Base-by-base conservation (phyloP, 1,140 invertebrate genomes). In the Dreissena rostriformis region DNA sequence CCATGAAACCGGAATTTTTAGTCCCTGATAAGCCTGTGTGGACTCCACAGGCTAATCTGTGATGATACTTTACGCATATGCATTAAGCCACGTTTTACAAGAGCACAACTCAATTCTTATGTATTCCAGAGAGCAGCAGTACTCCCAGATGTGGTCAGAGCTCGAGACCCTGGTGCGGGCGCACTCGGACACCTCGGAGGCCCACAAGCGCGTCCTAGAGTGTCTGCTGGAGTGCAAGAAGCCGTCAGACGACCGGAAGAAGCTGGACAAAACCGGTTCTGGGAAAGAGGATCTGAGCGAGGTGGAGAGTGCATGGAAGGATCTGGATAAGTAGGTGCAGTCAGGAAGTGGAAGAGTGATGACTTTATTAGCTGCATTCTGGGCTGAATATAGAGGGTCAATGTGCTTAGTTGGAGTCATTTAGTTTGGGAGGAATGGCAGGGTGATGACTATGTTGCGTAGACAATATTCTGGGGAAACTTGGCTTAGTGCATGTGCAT, bases 71-170 rank as follows among this genome's bases (percentile, higher is more conserved):
- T n/a, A n/a, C n/a, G n/a, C n/a, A n/a, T n/a, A n/a, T n/a, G n/a
- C n/a, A n/a, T n/a, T 49, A n/a, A n/a, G 24, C 10, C 39, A 73
- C 28, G 28, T 24, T 14, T 63, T 19, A 2, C 19, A 1, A 70
- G 4, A 63, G 57, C 19, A 12, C 24, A 63, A 63, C 19, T 63
- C 19, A 63, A 19, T n/a, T 63, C 24, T n/a, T 63, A 57, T 57
- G 29, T 12, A 57, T 66, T 87, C 70, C 88, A 95, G 95, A 86
- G 97, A 98, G 87, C 98, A 99, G 89, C 97, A 98, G 88, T 99
- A 98, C 93, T 95, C 96, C 76, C 94, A 97, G 66, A 95, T 99
- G 90, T 99, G 98, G 96, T 95, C 95, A 61, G 98, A 99, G 91
- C 92, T 99, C 49, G 98, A 99, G 93, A 96, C 95, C 15, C 95